Percentiles rank a stretch among this genome's conserved stretches.
Conservation (phyloP, 2,113 vertebrate species). For the Alethe castanea region DNA sequence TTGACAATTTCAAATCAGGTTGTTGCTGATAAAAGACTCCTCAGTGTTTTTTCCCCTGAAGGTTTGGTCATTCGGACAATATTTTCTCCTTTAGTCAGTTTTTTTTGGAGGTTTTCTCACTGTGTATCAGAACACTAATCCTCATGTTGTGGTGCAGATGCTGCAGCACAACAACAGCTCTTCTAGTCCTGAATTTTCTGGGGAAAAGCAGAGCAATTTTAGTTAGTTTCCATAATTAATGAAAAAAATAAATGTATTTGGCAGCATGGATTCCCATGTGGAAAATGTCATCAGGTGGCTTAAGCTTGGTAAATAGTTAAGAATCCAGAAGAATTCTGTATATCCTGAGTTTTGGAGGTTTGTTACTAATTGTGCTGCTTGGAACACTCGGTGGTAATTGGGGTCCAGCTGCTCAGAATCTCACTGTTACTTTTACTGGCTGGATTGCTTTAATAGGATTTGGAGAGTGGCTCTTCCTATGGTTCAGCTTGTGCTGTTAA, state of each 20-base stretch:
- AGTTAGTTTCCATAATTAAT: neutral
- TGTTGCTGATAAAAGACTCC: neutral
- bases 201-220: neutral
- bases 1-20: neutral
- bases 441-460: slow-evolving; percentile 44
- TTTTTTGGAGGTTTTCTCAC: neutral
- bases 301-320: neutral
- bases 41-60: neutral
- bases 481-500: neutral
- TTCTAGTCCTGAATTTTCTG: neutral
- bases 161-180: neutral
- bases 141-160: fast-evolving
- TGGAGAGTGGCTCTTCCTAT: neutral
- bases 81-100: neutral
- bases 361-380: neutral
- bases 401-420: slow-evolving; percentile 29
- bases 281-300: neutral
- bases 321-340: neutral
- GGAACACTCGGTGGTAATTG: neutral
- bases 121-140: neutral
- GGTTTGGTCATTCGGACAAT: neutral
- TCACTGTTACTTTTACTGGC: slow-evolving; percentile 1
- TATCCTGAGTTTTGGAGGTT: neutral
- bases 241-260: neutral
- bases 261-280: neutral